Base-by-base conservation (phyloP, 2,113 vertebrate species). In the Neolamprologus modestus region DNA sequence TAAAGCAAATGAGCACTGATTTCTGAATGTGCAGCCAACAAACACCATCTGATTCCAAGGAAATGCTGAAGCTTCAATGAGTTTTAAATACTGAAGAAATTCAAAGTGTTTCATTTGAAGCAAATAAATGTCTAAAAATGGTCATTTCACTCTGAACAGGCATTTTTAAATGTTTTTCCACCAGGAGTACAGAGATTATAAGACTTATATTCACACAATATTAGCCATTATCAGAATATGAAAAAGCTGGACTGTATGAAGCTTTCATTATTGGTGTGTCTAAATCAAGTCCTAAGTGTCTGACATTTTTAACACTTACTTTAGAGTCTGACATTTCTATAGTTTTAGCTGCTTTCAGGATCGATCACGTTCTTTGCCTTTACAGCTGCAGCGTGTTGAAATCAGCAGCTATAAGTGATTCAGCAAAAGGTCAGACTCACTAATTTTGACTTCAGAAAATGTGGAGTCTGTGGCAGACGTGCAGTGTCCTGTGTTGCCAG, bases 181-280 rank as follows among this genome's bases (percentile, higher is more conserved):
- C 33, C 4, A 13, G 10, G 4, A 13, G 19, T 68, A 68, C 4
- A 68, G 59, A 5, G 9, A 19, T 17, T 17, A 31, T 63, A 63
- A 63, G 31, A n/a, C 9, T 2, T 2, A 5, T 7, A 35, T 0
- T n/a, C 61, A 35, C 59, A 35, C 61, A 35, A 7, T 6, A 61
- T 35, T 35, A 35, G 4, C 31, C 59, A 63, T 63, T 63, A 63
- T 63, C 17, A n/a, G 19, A 66, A 37, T 2, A 66, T 40, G 11
- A 68, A 9, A 2, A 40, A 8, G 59, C 17, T 37, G 33, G 0
- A 37, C 3, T 8, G 1, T 1, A 40, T 21, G 5, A 40, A 4
- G 11, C 0, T 40, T 0, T 14, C 33, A 68, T 71, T 26, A 1
- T 71, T 42, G 21, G 66, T 0, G 66, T 2, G 19, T 68, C 37